Evolutionary conservation across 2,113 vertebrate genomes (phyloP).

Genomic region (Ifrita kowaldi): DNA sequence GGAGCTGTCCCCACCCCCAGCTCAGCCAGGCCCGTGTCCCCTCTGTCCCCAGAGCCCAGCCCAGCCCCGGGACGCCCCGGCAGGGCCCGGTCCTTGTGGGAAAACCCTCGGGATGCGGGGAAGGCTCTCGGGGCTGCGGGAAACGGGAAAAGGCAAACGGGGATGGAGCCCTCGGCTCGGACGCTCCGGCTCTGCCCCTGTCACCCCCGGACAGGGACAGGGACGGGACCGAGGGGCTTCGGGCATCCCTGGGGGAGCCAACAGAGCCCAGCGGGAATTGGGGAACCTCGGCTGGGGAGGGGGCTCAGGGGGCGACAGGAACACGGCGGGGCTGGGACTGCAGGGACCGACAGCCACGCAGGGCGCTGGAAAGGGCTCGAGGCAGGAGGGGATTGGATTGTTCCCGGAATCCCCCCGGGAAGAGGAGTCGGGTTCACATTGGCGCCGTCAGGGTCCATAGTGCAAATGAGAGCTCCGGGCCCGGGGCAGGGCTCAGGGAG

Average conservation of each 20-base stretch:
- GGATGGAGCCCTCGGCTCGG: background rate
- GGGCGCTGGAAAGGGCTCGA: background rate
- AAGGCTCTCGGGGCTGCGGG: rapidly evolving
- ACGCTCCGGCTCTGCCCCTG: background rate
- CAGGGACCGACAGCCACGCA: background rate
- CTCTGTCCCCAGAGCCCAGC: background rate
- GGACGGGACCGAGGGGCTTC: background rate
- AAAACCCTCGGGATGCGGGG: background rate
- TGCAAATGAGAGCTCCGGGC: constrained; percentile 51
- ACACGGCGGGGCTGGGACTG: background rate
- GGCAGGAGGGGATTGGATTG: background rate
- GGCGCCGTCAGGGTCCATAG: background rate
- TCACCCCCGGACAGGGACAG: background rate
- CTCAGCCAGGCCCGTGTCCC: background rate
- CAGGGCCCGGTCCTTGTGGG: rapidly evolving
- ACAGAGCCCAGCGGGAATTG: background rate
- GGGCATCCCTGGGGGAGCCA: background rate
- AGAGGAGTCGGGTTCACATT: background rate
- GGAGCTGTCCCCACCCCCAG: rapidly evolving
- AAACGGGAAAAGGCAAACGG: background rate
- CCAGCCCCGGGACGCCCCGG: background rate
- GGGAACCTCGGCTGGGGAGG: background rate
- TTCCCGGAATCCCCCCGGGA: background rate
- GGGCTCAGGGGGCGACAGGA: background rate
- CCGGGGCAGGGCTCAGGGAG: background rate